These are phyloP conservation scores for Drosophila ercepeae DNA, from an alignment of 1,140 invertebrate species.

Conservation along the genomic window DNA sequence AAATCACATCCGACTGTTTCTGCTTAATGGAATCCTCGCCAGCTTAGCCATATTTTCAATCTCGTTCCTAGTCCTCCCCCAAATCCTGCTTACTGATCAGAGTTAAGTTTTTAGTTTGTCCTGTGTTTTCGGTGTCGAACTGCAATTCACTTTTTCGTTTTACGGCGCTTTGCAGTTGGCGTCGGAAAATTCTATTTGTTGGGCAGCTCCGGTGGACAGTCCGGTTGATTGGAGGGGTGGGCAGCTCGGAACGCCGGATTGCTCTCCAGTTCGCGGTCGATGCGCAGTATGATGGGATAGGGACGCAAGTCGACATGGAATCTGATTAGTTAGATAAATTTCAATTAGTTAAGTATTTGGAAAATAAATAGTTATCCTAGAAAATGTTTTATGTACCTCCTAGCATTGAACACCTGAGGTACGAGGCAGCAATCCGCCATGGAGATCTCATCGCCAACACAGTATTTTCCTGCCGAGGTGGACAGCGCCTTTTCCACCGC, in stretches of 20 bases:
- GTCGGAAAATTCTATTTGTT: conserved; percentile 86
- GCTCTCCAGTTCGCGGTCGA: conserved; percentile 93
- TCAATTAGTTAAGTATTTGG: background rate
- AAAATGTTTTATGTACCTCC: conserved; percentile 85
- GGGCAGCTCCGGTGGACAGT: conserved; percentile 93
- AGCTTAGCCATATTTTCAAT: conserved; percentile 1
- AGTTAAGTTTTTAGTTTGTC: conserved; percentile 42
- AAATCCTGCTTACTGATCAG: conserved; percentile 15
- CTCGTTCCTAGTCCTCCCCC: background rate
- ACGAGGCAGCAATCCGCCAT: conserved; percentile 97
- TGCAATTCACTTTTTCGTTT: conserved; percentile 82
- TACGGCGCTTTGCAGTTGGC: conserved; percentile 83
- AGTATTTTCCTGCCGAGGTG: conserved; percentile 95
- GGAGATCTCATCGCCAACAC: conserved; percentile 96
- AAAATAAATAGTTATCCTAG: background rate
- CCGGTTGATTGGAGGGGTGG: conserved; percentile 94
- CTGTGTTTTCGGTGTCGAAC: conserved; percentile 57
- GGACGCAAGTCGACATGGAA: conserved; percentile 95
- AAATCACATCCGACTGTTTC: conserved; percentile 80
- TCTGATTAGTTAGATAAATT: conserved; percentile 84
- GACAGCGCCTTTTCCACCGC: conserved; percentile 95
- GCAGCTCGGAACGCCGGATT: conserved; percentile 94
- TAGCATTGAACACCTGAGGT: conserved; percentile 96
- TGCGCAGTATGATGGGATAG: conserved; percentile 94
- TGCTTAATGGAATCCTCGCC: conserved; percentile 50